Evolutionary conservation across 1,140 invertebrate species (phyloP).

Genomic region (Akabosia matsudoensis): DNA sequence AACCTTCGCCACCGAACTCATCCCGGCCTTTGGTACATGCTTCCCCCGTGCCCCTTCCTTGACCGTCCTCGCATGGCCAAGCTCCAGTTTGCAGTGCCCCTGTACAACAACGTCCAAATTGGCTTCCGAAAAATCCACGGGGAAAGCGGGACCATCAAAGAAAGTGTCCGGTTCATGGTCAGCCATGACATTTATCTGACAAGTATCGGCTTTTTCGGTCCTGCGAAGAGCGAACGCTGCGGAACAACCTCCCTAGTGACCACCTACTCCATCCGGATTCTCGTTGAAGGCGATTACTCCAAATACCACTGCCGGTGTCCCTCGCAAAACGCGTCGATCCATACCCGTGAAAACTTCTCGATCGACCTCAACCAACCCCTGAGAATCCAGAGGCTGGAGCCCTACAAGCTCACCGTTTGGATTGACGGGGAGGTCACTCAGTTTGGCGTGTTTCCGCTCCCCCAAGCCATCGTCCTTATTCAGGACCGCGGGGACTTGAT

Average conservation of each 20-base stretch:
- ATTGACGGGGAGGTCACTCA: conserved; percentile 4
- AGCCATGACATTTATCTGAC: conserved; percentile 17
- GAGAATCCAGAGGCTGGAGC: not conserved
- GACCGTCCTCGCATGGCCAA: not conserved
- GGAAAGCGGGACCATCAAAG: not conserved
- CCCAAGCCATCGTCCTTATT: conserved; percentile 8
- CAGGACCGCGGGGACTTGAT: not conserved
- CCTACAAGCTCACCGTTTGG: conserved; percentile 15
- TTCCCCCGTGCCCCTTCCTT: not conserved
- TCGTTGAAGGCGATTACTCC: not conserved
- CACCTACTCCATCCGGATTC: not conserved
- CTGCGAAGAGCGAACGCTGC: not conserved
- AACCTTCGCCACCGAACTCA: not conserved
- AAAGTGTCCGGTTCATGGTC: conserved; percentile 4
- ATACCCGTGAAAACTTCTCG: not conserved
- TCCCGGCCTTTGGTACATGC: conserved; percentile 7
- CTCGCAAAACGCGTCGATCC: not conserved
- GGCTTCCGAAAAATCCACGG: conserved; percentile 8
- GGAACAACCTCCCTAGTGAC: not conserved
- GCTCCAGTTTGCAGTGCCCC: not conserved
- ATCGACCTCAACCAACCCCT: not conserved
- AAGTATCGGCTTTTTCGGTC: conserved; percentile 12
- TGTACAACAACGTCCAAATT: conserved; percentile 12
- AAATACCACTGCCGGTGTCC: not conserved
- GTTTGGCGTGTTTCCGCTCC: conserved; percentile 1